Evolutionary conservation across 2,888 invertebrate species (phyloP).

Genomic region (Catonia carolina): DNA sequence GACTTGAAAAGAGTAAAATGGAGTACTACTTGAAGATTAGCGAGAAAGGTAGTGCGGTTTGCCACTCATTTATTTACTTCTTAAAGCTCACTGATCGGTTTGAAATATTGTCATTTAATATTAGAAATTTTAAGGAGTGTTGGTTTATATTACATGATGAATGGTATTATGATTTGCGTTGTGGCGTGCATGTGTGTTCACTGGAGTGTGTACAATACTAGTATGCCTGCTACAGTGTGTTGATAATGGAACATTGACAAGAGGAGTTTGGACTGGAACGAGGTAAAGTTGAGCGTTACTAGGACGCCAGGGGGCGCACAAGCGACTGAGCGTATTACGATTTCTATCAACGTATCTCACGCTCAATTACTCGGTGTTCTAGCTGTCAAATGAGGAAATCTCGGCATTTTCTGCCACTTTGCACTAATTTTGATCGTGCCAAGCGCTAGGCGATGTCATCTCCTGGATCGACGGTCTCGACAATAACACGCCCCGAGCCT

Average conservation of each 20-base stretch:
- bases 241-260: not conserved
- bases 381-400: slow-evolving; percentile 8
- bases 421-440: slow-evolving; percentile 10
- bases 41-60: too few species aligned
- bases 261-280: not conserved
- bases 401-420: slow-evolving; percentile 10
- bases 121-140: too few species aligned
- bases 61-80: too few species aligned
- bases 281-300: slow-evolving; percentile 11
- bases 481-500: slow-evolving; percentile 8
- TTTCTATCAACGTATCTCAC: slow-evolving; percentile 7
- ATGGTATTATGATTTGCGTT: too few species aligned
- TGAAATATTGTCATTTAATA: too few species aligned
- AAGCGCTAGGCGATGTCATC: slow-evolving; percentile 1
- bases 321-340: not conserved
- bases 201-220: not conserved
- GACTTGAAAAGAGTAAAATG: too few species aligned
- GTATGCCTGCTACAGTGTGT: not conserved
- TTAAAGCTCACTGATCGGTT: too few species aligned
- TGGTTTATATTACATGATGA: too few species aligned
- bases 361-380: slow-evolving; percentile 13
- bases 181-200: slow-evolving; percentile 4
- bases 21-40: too few species aligned
- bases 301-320: not conserved
- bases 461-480: not conserved